Evolutionary conservation across 1,140 invertebrate species (phyloP).

Genomic region (Leptinotarsa defecta): DNA sequence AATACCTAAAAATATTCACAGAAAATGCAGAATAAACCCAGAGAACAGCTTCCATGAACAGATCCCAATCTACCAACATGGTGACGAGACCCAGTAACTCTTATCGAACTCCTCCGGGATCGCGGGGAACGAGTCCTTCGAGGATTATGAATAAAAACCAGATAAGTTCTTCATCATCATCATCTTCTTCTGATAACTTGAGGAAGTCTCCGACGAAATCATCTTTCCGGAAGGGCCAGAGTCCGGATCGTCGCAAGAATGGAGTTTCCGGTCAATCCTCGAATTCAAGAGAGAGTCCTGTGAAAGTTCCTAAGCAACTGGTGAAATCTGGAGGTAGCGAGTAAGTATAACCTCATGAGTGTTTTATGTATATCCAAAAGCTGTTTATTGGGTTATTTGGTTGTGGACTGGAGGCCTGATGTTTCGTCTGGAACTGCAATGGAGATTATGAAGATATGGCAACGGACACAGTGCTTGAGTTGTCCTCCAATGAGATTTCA

Average conservation of each 20-base stretch:
- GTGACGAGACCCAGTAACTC: constrained; percentile 40
- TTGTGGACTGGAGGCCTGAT: too few species aligned
- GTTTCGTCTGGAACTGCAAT: too few species aligned
- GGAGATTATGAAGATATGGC: too few species aligned
- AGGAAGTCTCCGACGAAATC: constrained; percentile 20
- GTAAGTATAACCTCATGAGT: constrained; percentile 40
- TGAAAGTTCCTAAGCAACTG: constrained; percentile 29
- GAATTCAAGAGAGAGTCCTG: constrained; percentile 48
- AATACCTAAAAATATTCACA: background rate
- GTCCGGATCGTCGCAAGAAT: constrained; percentile 34
- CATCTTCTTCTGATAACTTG: background rate
- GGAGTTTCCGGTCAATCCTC: background rate
- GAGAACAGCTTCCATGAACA: background rate
- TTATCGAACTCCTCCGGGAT: constrained; percentile 35
- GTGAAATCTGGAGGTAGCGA: constrained; percentile 56
- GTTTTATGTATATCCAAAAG: background rate
- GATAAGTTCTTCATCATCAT: constrained; percentile 17
- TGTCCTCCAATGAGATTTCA: too few species aligned
- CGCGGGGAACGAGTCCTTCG: constrained; percentile 46
- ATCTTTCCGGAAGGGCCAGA: constrained; percentile 15
- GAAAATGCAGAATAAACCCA: background rate
- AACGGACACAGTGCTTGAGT: background rate
- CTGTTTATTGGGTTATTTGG: too few species aligned
- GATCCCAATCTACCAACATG: constrained; percentile 37
- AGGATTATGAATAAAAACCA: constrained; percentile 26